Evolutionary conservation across 2,113 vertebrate genomes (phyloP).

Genomic region (Butorides virescens): DNA sequence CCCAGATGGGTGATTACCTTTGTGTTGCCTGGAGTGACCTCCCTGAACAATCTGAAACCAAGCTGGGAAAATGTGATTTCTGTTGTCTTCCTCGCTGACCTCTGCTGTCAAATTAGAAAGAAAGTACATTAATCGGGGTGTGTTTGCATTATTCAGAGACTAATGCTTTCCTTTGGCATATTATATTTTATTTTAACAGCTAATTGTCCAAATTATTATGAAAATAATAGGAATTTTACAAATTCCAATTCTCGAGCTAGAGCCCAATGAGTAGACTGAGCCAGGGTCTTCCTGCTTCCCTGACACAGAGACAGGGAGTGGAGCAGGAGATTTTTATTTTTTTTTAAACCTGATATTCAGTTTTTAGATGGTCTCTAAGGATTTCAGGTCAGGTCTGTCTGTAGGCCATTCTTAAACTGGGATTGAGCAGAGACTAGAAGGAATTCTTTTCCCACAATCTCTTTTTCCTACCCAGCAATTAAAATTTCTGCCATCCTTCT

Average conservation of each 20-base stretch:
- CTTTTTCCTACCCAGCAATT: neutral
- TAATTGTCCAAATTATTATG: neutral
- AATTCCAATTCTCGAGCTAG: rapidly evolving
- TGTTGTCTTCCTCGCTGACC: neutral
- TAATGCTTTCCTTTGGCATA: neutral
- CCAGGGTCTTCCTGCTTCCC: neutral
- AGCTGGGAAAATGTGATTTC: slow-evolving; percentile 5
- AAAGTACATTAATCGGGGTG: neutral
- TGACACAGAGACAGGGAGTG: neutral
- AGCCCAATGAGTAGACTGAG: neutral
- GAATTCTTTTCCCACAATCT: neutral
- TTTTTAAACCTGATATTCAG: neutral
- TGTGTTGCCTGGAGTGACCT: neutral
- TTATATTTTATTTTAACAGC: neutral
- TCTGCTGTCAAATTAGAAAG: neutral
- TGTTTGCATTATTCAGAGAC: neutral
- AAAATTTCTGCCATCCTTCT: neutral
- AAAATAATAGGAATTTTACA: neutral
- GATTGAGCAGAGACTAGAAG: neutral
- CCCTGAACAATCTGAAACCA: neutral
- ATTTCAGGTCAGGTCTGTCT: neutral
- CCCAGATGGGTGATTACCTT: neutral
- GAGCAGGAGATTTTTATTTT: neutral
- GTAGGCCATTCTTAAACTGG: neutral
- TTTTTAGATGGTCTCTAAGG: rapidly evolving